Evolutionary conservation across 2,888 invertebrate genomes (phyloP), one percentile per base, ranked within the genome.

Genomic region (Yponomeuta plumbellus): DNA sequence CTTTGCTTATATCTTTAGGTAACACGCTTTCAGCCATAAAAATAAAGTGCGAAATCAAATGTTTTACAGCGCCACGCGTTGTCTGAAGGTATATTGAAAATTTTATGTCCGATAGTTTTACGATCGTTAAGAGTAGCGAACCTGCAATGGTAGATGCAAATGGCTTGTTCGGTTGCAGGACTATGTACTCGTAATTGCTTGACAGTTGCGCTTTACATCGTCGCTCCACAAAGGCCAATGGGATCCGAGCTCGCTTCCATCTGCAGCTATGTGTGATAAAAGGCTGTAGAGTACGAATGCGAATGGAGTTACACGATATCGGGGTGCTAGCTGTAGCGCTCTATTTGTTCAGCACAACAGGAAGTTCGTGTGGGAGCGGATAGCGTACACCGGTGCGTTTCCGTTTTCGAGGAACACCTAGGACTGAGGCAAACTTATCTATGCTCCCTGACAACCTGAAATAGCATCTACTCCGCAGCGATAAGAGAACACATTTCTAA

Each of bases 351-450:
- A 76, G 79, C 79, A 72, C 74, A 76, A 79, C 76, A 85, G 87
- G 87, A 87, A 85, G 85, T 83, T 75, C 81, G 80, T 81, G 84
- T 79, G 79, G 83, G 85, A 78, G 83, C 81, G 80, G 82, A 78
- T 80, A 78, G 81, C 79, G 78, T 82, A 80, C 83, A 77, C 80
- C 76, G 80, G 75, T 76, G 75, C 73, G 76, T 78, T 83, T 85
- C 84, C 85, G 83, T 76, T 73, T 52, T 52, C 44, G 44, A 52
- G 69, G 74, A 71, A 74, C 40, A 34, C 64, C 57, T 39, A 39
- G 34, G 40, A 64, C 44, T 22, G 23, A 64, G 20, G 17, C 44
- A 22, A 64, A 40, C 52, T 52, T 52, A 52, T 52, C 17, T 52
- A 64, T 22, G 40, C 64, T 44, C 44, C 40, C 22, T 64, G 64